Percentiles rank a stretch among this genome's conserved stretches.
These are phyloP conservation scores for Varecia variegata DNA, from an alignment of 2,797 vertebrate genomes.

Conservation along the genomic window DNA sequence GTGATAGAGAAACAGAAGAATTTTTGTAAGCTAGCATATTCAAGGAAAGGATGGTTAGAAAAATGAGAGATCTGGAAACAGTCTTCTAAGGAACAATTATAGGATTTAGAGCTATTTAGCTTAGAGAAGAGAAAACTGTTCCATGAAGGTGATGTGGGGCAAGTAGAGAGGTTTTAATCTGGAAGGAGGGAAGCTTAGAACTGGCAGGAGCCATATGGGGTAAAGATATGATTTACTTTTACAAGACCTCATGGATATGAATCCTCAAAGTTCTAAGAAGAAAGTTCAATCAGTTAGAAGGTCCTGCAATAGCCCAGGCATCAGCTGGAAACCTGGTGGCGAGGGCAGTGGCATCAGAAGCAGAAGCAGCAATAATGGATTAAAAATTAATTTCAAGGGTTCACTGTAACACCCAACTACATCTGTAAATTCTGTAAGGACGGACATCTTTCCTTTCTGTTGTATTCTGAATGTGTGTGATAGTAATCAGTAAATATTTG, in stretches of 20 bases:
- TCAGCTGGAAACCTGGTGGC: not conserved
- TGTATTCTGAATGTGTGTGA: not conserved
- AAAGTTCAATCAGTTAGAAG: not conserved
- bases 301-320: not conserved
- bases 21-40: not conserved
- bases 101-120: not conserved
- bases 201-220: not conserved
- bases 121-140: not conserved
- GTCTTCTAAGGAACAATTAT: not conserved
- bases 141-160: not conserved
- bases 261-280: not conserved
- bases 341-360: not conserved
- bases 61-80: not conserved
- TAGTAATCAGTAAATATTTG: not conserved
- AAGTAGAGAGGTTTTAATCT: not conserved
- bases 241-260: not conserved
- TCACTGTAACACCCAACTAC: not conserved
- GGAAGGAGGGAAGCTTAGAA: not conserved
- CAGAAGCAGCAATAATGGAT: not conserved
- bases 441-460: not conserved
- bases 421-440: not conserved
- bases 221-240: not conserved
- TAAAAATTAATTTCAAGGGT: not conserved
- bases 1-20: not conserved
- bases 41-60: not conserved